Conservation (phyloP, 1,140 invertebrate genomes). For the Lasaia peninsularis region DNA sequence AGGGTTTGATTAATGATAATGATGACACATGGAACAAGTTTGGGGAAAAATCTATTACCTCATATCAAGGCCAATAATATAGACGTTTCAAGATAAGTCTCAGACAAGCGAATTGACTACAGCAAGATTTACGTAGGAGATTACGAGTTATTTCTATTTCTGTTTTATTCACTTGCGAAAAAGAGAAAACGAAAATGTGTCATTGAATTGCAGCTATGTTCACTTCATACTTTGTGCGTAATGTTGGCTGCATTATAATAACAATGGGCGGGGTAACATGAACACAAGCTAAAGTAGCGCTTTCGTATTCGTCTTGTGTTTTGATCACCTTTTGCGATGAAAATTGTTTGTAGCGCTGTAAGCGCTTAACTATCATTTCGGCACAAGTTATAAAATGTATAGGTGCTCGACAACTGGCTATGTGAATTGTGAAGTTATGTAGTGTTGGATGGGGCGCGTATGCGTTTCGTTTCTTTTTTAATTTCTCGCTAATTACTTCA, state of each 20-base stretch:
- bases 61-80: too few relatives aligned
- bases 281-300: slow-evolving; percentile 37
- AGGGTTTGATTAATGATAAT: too few relatives aligned
- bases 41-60: too few relatives aligned
- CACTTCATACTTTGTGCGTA: slow-evolving; percentile 48
- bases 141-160: slow-evolving; percentile 25
- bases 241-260: slow-evolving; percentile 75
- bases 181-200: slow-evolving; percentile 32
- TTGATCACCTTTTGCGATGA: too few relatives aligned
- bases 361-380: slow-evolving; percentile 23
- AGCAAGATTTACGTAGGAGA: slow-evolving; percentile 23
- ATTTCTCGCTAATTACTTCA: slow-evolving; percentile 21
- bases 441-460: slow-evolving; percentile 44
- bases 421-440: slow-evolving; percentile 34
- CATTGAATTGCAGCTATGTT: slow-evolving; percentile 42
- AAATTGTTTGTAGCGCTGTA: slow-evolving; percentile 18
- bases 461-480: slow-evolving; percentile 44
- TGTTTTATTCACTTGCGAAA: slow-evolving; percentile 28
- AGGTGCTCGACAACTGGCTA: not conserved
- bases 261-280: slow-evolving; percentile 53
- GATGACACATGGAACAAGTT: too few relatives aligned
- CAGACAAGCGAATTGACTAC: not conserved
- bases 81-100: too few relatives aligned
- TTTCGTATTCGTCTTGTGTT: slow-evolving; percentile 12
- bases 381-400: slow-evolving; percentile 35